Evolutionary conservation across 2,113 vertebrate genomes (phyloP), one percentile per base, ranked within the genome.

Genomic region (Bostrychus sinensis): DNA sequence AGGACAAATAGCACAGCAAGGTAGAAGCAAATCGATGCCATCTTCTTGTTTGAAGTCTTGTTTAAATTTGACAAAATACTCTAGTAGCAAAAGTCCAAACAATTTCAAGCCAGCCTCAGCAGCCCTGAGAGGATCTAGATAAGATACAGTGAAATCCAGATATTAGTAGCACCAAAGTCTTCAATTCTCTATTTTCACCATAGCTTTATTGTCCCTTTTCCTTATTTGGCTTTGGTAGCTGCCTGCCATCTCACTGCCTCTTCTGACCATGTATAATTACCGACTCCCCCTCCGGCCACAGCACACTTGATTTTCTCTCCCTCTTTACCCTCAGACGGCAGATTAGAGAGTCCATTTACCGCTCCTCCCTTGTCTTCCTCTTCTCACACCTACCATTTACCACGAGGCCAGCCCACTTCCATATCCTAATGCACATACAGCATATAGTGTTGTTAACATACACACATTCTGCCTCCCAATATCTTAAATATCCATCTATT

Each of bases 261-360:
- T 53, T 67, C 65, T 68, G 59, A 41, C 62, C 42, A 71, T 57
- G 41, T 82, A 58, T 70, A 82, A 84, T 87, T 83, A 87, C 59
- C 19, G 12, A 71, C 76, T 73, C 76, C 74, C 70, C 78, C 79
- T 75, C 58, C 56, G 75, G 75, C 76, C 66, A 62, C 12, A 55
- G 62, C 65, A 56, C 30, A 72, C 53, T 70, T 72, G 50, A 60
- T 66, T 77, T 69, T 75, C 70, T 62, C 66, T 61, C 69, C 66
- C 28, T 12, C 39, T 64, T 72, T 62, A 39, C 23, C 7, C 46
- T 65, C 39, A 34, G 7, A 41, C 51, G 20, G 28, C 76, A 80
- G 81, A 83, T 83, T 81, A 80, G 22, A 78, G 77, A 58, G 64
- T 65, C 51, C 14, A 56, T 70, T 63, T 41, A 64, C 62, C 1